A percentile compares a stretch with the other conserved stretches of the same genome.
These are phyloP conservation scores for Dasyurus viverrinus DNA, from an alignment of 2,113 vertebrate species.

Conservation along the genomic window DNA sequence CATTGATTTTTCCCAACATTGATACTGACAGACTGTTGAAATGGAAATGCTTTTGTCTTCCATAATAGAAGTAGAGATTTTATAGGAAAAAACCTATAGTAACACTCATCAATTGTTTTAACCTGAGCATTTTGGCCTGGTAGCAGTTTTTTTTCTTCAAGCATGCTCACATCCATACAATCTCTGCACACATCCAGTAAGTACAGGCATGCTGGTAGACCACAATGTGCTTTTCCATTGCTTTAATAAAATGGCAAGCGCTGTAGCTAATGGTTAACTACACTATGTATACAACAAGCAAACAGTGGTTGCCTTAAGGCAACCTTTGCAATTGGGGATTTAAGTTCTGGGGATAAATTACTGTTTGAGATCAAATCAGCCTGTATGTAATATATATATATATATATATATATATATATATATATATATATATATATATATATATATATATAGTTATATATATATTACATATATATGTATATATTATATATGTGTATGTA, in stretches of 20 bases:
- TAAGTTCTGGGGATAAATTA: conserved; percentile 73
- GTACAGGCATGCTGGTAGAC: conserved; percentile 81
- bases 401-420: conserved; percentile 36
- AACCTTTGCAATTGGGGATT: conserved; percentile 86
- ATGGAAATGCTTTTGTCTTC: conserved; percentile 82
- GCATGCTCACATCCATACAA: conserved; percentile 78
- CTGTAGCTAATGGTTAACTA: conserved; percentile 80
- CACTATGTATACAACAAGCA: conserved; percentile 82
- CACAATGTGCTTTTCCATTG: conserved; percentile 84
- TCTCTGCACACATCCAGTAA: conserved; percentile 67
- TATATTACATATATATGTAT: too few species aligned
- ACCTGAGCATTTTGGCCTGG: conserved; percentile 84
- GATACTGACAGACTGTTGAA: conserved; percentile 83
- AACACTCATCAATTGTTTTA: conserved; percentile 81
- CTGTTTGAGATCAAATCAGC: conserved; percentile 67
- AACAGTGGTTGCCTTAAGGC: conserved; percentile 87
- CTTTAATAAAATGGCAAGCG: conserved; percentile 77
- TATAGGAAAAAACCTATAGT: conserved; percentile 74
- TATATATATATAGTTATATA: conserved; percentile 16
- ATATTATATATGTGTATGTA: not conserved
- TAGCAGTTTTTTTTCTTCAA: conserved; percentile 79
- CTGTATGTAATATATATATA: conserved; percentile 40
- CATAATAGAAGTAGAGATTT: conserved; percentile 77
- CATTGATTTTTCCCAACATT: conserved; percentile 75
- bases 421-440: conserved; percentile 35